Base-by-base conservation (phyloP, 2,113 vertebrate genomes). In the Catharus fuscescens region DNA sequence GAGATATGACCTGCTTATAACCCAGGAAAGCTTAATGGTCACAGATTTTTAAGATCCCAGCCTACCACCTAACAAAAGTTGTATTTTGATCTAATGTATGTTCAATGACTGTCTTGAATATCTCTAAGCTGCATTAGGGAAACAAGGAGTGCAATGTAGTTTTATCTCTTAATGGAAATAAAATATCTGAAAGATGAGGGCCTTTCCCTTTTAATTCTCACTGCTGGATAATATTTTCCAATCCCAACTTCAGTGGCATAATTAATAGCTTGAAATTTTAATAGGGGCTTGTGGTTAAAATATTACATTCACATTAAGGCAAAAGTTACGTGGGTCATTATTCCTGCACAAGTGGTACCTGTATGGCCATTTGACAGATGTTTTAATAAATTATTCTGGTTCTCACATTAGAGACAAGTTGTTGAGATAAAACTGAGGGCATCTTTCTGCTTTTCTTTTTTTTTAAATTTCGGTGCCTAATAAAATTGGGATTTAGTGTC, bases 201-300 rank as follows among this genome's bases (percentile, higher is more conserved):
- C 26, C 44, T 87, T 92, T 92, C 23, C 50, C 52, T 93, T 95
- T 67, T 48, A 86, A 67, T 72, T 86, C 57, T 76, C 83, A 81
- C 76, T 81, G 61, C 38, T 81, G 76, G 47, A 72, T 91, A 97
- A 90, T 88, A 93, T 95, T 97, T 97, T 97, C 94, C 95, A 95
- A 69, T 59, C 45, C 32, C 28, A 78, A 88, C 52, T 91, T 96
- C 74, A 86, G 3, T 56, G 76, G 74, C 17, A 44, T 93, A 96
- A 96, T 95, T 95, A 95, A 92, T 74, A 77, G 40, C 69, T 84
- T 90, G 88, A 93, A 76, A 95, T 93, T 92, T 96, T 96, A 97
- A 95, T 65, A 78, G 79, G 25, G 20, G 54, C 4, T 71, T 94
- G 72, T n/a, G 65, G 73, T 93, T 96, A 82, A 95, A 93, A 89